Conservation (phyloP, 2,888 invertebrate genomes). For the Ferdinandea cuprea region DNA sequence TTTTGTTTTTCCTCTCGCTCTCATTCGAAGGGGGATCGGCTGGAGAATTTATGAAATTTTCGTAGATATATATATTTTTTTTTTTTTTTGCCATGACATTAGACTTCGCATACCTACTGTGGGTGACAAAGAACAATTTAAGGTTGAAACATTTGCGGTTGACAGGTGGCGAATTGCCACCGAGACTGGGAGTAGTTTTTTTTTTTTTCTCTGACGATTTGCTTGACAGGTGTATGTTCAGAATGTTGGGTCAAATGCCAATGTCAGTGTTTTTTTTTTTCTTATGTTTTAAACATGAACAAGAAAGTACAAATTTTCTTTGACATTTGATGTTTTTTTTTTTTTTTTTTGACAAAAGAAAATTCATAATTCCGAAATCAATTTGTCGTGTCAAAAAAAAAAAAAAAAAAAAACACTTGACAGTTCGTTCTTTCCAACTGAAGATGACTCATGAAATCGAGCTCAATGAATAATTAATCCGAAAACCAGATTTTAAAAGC, state of each 20-base stretch:
- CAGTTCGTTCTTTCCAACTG: not conserved
- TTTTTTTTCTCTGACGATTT: constrained; percentile 13
- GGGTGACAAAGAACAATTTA: constrained; percentile 34
- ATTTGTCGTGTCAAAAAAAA: not conserved
- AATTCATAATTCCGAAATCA: too few species aligned
- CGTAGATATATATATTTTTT: not conserved
- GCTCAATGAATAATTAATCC: constrained; percentile 25
- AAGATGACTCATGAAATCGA: constrained; percentile 37
- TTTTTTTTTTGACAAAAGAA: too few species aligned
- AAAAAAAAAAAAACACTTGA: not conserved
- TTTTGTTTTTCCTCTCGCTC: constrained; percentile 26
- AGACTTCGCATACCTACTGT: constrained; percentile 16
- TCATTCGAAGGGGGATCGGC: constrained; percentile 1
- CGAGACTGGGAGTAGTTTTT: constrained; percentile 36
- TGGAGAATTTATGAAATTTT: constrained; percentile 62
- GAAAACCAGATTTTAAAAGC: constrained; percentile 16
- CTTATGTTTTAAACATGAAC: constrained; percentile 8
- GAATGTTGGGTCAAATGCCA: constrained; percentile 63
- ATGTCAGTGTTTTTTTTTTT: constrained; percentile 21
- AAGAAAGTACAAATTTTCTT: too few species aligned
- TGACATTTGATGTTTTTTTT: too few species aligned
- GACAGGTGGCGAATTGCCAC: constrained; percentile 57
- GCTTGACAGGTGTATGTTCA: constrained; percentile 57
- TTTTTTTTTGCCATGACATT: constrained; percentile 39
- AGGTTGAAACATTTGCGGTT: constrained; percentile 33